Conservation (phyloP, 2,113 vertebrate genomes). For the Mustelus asterias region DNA sequence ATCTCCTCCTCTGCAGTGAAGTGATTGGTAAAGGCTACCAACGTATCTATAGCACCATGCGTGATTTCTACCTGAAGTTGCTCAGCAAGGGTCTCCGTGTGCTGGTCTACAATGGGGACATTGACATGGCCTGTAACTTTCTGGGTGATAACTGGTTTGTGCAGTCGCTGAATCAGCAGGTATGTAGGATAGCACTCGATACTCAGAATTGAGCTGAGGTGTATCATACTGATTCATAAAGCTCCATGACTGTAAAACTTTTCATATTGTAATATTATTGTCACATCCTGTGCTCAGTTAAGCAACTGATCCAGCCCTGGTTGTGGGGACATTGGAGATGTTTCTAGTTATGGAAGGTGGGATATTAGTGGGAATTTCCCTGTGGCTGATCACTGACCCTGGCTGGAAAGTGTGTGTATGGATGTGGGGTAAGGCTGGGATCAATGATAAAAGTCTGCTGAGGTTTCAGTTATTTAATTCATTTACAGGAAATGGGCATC, state of each 20-base stretch:
- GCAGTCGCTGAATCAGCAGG: constrained; percentile 55
- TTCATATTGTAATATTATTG: background rate
- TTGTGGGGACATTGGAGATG: background rate
- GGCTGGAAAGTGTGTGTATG: background rate
- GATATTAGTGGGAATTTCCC: background rate
- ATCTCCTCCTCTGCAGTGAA: constrained; percentile 47
- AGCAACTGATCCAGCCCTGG: too few species aligned
- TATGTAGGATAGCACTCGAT: constrained; percentile 36
- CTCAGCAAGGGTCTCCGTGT: constrained; percentile 52
- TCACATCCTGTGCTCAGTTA: too few species aligned
- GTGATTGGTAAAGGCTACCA: constrained; percentile 48
- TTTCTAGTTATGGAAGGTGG: background rate
- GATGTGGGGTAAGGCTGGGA: background rate
- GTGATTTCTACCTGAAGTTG: constrained; percentile 56
- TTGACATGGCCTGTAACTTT: constrained; percentile 69
- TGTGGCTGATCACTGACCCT: background rate
- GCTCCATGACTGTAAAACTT: background rate
- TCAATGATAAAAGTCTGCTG: background rate
- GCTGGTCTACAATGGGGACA: constrained; percentile 66
- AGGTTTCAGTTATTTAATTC: background rate
- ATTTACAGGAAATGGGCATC: background rate
- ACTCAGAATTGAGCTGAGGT: background rate
- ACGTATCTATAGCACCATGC: constrained; percentile 49
- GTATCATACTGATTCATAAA: background rate
- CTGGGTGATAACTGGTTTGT: constrained; percentile 67